Percentiles rank a stretch among this genome's conserved stretches.
phyloP scores from a whole-genome alignment of 2,888 invertebrate species.

The Hyppa rectilinea region DNA sequence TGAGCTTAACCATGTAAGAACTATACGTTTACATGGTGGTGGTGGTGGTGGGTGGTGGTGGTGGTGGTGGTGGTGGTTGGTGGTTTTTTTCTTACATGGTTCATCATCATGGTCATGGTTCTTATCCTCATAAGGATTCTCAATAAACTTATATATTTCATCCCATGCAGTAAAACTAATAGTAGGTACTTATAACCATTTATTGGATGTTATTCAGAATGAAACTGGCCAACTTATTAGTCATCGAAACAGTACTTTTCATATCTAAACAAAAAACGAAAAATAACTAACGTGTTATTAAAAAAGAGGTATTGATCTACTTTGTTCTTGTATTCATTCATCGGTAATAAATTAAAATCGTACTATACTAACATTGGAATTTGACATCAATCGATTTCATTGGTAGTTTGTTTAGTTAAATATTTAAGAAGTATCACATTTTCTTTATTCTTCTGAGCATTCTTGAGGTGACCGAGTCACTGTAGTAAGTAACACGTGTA shows the following conservation, averaged over 20 bases:
- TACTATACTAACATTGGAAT: slow-evolving; percentile 23
- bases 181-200: too few relatives aligned
- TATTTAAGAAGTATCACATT: slow-evolving; percentile 8
- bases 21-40: too few relatives aligned
- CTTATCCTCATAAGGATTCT: too few relatives aligned
- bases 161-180: too few relatives aligned
- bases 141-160: too few relatives aligned
- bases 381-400: slow-evolving; percentile 44
- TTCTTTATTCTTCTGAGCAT: slow-evolving; percentile 4
- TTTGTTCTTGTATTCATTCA: slow-evolving; percentile 27
- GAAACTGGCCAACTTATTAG: background rate
- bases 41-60: too few relatives aligned
- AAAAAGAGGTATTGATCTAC: background rate
- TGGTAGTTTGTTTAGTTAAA: slow-evolving; percentile 8
- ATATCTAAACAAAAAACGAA: background rate
- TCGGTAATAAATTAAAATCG: slow-evolving; percentile 21
- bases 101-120: too few relatives aligned
- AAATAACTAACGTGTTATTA: slow-evolving; percentile 2
- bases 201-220: background rate
- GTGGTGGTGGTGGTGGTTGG: too few relatives aligned
- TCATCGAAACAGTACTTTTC: slow-evolving; percentile 15
- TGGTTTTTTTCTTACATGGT: too few relatives aligned
- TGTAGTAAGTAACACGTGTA: background rate
- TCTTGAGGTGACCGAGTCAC: background rate
- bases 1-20: background rate